These are phyloP conservation scores for Dipodomys merriami DNA, from an alignment of 2,113 vertebrate species.

Conservation along the genomic window DNA sequence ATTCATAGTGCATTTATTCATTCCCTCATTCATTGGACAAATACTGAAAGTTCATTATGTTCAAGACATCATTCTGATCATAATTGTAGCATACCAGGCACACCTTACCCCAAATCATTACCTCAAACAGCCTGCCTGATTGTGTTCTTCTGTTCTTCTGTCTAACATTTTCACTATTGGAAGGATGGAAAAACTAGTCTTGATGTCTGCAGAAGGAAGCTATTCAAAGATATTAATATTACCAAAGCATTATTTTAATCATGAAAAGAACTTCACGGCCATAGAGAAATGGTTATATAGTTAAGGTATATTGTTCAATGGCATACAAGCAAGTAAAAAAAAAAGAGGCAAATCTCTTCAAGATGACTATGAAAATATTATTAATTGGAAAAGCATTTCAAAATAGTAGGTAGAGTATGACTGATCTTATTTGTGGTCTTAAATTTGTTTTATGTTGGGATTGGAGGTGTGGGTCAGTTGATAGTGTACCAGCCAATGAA, in stretches of 20 bases:
- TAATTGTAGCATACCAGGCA: not conserved
- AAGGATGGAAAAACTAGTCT: not conserved
- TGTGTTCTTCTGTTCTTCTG: not conserved
- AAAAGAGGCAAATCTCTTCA: not conserved
- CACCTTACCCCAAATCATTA: not conserved
- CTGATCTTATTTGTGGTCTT: not conserved
- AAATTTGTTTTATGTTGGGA: not conserved
- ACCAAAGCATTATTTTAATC: not conserved
- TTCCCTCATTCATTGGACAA: not conserved
- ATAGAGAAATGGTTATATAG: not conserved
- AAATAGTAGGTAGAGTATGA: not conserved
- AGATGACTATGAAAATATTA: not conserved
- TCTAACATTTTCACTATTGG: not conserved
- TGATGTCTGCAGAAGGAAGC: not conserved
- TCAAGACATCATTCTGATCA: not conserved
- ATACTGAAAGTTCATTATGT: not conserved
- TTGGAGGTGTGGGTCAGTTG: too few species aligned
- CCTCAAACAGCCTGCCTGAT: not conserved
- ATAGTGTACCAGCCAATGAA: too few species aligned
- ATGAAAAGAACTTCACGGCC: not conserved
- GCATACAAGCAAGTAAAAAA: not conserved
- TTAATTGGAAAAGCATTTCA: not conserved
- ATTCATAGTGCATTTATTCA: not conserved
- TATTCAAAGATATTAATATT: not conserved
- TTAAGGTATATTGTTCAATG: not conserved